Percentiles rank a stretch among this genome's conserved stretches.
Evolutionary conservation across 2,888 invertebrate species (phyloP).

Genomic region (Bedellia somnulentella): DNA sequence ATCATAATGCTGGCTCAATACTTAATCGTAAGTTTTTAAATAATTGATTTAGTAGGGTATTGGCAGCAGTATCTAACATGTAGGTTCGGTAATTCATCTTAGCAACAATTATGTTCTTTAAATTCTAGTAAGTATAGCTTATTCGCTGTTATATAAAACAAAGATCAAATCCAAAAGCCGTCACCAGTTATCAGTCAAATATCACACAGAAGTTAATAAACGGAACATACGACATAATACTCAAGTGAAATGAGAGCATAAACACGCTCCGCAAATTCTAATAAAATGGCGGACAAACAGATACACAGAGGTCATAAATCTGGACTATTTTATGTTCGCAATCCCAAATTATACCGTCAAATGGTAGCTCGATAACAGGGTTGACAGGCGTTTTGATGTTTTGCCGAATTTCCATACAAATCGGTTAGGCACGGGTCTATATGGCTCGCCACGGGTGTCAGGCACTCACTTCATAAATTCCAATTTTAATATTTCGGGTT

Average conservation of each 20-base stretch:
- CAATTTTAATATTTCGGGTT: constrained; percentile 45
- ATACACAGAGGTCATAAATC: constrained; percentile 29
- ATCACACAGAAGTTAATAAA: background rate
- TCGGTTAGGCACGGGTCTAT: constrained; percentile 50
- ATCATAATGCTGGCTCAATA: too few relatives aligned
- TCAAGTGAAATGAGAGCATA: constrained; percentile 27
- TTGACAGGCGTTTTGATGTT: constrained; percentile 28
- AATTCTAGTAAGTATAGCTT: too few relatives aligned
- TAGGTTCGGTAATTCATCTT: too few relatives aligned
- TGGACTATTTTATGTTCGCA: constrained; percentile 35
- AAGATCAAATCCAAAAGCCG: background rate
- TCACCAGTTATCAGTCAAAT: background rate
- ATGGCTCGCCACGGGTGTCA: constrained; percentile 13
- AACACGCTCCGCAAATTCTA: constrained; percentile 43
- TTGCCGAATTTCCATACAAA: constrained; percentile 53
- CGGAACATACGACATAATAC: background rate
- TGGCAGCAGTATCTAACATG: too few relatives aligned
- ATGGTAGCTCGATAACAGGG: constrained; percentile 32
- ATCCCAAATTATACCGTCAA: constrained; percentile 55
- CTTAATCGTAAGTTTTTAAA: too few relatives aligned
- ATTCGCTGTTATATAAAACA: background rate
- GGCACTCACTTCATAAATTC: constrained; percentile 52
- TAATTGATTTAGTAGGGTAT: too few relatives aligned
- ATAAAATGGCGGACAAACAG: constrained; percentile 37
- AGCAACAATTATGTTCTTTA: too few relatives aligned